Base-by-base conservation (phyloP, 2,797 vertebrate genomes). In the Eupleurogrammus muticus region DNA sequence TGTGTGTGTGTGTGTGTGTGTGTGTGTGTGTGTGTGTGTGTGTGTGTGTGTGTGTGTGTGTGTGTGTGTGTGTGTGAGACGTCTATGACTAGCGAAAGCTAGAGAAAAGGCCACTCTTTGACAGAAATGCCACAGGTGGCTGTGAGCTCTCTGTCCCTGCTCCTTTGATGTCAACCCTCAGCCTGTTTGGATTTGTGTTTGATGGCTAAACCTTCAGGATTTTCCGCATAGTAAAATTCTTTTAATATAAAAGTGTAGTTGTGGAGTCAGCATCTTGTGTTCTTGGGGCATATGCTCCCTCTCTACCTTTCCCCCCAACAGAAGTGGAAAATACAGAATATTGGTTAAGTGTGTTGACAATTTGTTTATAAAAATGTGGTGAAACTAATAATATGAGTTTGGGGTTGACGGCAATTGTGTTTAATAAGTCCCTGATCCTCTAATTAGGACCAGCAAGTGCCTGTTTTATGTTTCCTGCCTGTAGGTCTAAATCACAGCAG, bases 301-400 rank as follows among this genome's bases (percentile, higher is more conserved):
- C 38, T 34, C 20, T 28, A 19, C 38, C 42, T 48, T 38, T 53
- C 54, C n/a, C 11, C 14, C 20, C 1, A 9, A 66, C 42, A 32
- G 16, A 36, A 28, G 44, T 11, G 44, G 7, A 66, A 77, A 63
- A 60, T 53, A 34, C 28, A 3, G 6, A 28, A 28, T 20, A 54
- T 21, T 1, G 17, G 38, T 66, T 50, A 19, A 70, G 40, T 65
- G 52, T 71, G 76, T 38, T 56, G 67, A 80, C 81, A 75, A 73
- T 84, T 82, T 66, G 48, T 77, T 83, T 79, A 83, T 84, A 87
- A 86, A 90, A 83, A 84, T 61, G 73, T 70, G 73, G 67, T 85
- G 57, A 84, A 91, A 89, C 72, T 85, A 89, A 89, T 91, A 66
- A 92, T 91, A 79, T 77, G 70, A 83, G 80, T 78, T 77, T 69